phyloP scores from a whole-genome alignment of 2,113 vertebrate species.

The Antechinus flavipes region DNA sequence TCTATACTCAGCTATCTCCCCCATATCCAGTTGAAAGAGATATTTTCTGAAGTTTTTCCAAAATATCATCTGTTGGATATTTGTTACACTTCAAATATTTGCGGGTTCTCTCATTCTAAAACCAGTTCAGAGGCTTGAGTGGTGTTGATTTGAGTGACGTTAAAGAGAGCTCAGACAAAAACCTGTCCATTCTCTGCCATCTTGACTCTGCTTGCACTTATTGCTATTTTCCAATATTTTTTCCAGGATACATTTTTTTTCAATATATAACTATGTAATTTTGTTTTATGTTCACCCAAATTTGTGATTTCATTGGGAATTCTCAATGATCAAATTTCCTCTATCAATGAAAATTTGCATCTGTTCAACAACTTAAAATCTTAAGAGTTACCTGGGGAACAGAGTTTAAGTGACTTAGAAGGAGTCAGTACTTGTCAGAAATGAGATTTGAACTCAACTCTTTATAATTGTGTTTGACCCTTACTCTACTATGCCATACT shows the following conservation, averaged over 20 bases:
- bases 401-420: neutral
- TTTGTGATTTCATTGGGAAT: neutral
- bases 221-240: neutral
- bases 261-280: neutral
- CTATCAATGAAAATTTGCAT: neutral
- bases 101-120: no score
- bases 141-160: no score
- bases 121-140: no score
- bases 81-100: no score
- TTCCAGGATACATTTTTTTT: neutral
- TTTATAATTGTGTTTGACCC: neutral
- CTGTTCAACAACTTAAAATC: neutral
- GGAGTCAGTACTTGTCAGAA: neutral
- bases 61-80: no score
- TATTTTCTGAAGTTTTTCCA: no score
- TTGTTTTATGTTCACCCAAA: neutral
- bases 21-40: no score
- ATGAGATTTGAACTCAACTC: neutral
- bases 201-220: neutral
- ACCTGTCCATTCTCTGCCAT: no score
- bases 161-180: no score
- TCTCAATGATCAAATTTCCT: neutral
- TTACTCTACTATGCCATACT: neutral
- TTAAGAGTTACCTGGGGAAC: neutral
- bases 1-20: no score